Conservation (phyloP, 2,888 invertebrate genomes). For the Galeopsomyia nigrocyanea region DNA sequence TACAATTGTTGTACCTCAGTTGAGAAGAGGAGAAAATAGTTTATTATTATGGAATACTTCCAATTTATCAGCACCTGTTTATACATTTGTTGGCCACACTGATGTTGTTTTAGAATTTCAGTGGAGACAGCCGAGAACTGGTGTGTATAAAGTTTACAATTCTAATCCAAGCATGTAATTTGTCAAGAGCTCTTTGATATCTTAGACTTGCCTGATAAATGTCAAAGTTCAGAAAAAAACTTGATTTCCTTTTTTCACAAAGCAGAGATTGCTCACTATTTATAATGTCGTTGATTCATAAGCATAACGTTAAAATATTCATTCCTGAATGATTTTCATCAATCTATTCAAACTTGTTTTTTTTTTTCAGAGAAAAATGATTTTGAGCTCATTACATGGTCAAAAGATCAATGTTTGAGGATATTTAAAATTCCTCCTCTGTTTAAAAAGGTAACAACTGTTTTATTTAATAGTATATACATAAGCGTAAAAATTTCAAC, state of each 20-base stretch:
- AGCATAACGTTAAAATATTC: not conserved
- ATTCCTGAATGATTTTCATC: not conserved
- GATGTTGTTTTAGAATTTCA: constrained; percentile 96
- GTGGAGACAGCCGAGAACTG: constrained; percentile 82
- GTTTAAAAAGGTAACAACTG: constrained; percentile 76
- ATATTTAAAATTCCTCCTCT: constrained; percentile 92
- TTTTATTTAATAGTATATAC: constrained; percentile 27
- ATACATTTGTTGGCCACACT: constrained; percentile 93
- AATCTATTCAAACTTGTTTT: constrained; percentile 15
- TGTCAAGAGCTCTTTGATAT: constrained; percentile 2
- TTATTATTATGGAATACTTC: constrained; percentile 83
- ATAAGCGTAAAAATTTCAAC: not conserved
- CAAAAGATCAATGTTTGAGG: constrained; percentile 91
- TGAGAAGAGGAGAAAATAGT: constrained; percentile 89
- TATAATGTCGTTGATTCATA: not conserved
- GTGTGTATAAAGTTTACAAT: constrained; percentile 50
- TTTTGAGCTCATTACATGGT: constrained; percentile 94
- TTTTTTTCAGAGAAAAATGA: constrained; percentile 73
- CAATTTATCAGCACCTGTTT: constrained; percentile 82
- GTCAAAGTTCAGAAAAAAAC: constrained; percentile 21
- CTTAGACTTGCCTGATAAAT: constrained; percentile 1
- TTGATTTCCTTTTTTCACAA: constrained; percentile 1
- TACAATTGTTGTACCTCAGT: constrained; percentile 92
- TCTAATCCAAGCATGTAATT: not conserved
- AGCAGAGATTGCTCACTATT: constrained; percentile 4